A percentile compares a stretch with the other conserved stretches of the same genome.
These are phyloP conservation scores for Scrobipalpa atriplicella DNA, from an alignment of 2,888 invertebrate species.

Conservation along the genomic window DNA sequence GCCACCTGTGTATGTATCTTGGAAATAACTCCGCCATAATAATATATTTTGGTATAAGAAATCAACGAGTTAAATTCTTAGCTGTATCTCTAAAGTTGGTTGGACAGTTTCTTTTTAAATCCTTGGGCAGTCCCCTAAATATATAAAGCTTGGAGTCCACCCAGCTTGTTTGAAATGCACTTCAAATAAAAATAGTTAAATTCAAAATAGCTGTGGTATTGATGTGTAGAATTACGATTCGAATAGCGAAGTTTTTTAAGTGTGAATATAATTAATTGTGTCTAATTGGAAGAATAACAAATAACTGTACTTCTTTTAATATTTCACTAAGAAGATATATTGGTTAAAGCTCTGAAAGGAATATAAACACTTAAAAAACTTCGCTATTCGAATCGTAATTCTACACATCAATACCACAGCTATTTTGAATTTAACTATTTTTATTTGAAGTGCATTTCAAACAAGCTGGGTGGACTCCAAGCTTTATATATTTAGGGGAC, in stretches of 20 bases:
- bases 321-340: slow-evolving; percentile 14
- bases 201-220: slow-evolving; percentile 49
- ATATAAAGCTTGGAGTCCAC: slow-evolving; percentile 44
- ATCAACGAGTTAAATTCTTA: slow-evolving; percentile 61
- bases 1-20: slow-evolving; percentile 59
- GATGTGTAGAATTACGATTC: slow-evolving; percentile 47
- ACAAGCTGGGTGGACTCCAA: slow-evolving; percentile 50
- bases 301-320: slow-evolving; percentile 19
- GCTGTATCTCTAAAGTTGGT: slow-evolving; percentile 60
- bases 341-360: neutral
- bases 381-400: slow-evolving; percentile 34
- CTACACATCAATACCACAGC: slow-evolving; percentile 55
- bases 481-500: slow-evolving; percentile 35
- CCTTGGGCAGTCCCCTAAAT: slow-evolving; percentile 37
- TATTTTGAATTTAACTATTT: slow-evolving; percentile 42
- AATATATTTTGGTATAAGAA: slow-evolving; percentile 82
- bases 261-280: slow-evolving; percentile 32
- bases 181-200: slow-evolving; percentile 37
- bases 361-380: slow-evolving; percentile 27
- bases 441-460: slow-evolving; percentile 39
- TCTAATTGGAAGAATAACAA: slow-evolving; percentile 13
- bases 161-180: slow-evolving; percentile 48
- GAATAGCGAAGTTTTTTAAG: slow-evolving; percentile 50
- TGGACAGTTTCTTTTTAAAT: slow-evolving; percentile 41
- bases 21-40: slow-evolving; percentile 80